Base-by-base conservation (phyloP, 2,888 invertebrate species). In the Pecten maximus region DNA sequence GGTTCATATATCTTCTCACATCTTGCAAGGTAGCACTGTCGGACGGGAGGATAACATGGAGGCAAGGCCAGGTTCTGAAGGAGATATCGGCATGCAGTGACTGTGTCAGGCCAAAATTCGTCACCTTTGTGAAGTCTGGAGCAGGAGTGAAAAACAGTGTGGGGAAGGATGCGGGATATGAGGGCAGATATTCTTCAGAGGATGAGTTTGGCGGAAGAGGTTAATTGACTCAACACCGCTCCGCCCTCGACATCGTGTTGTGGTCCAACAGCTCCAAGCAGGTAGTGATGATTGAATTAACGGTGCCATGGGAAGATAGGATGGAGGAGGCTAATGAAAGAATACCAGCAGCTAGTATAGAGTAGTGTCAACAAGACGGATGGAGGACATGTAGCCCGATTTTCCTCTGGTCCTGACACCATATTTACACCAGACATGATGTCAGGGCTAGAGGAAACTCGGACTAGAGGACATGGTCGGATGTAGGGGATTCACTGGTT, bases 181-280 rank as follows among this genome's bases (percentile, higher is more conserved):
- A 74, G 40, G 16, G 40, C 74, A 40, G 87, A 89, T 40, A 40
- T 89, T 19, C 6, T 40, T 12, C 19, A 23, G 12, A 89, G 74
- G 40, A 50, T 87, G 39, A 74, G 23, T 15, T 89, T 89, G 15
- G 28, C 86, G n/a, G 28, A 23, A 40, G 40, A 60, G 60, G 35
- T 89, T 23, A 23, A 35, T n/a, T 86, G n/a, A n/a, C n/a, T n/a
- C n/a, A 6, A 89, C 74, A 86, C 74, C 19, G n/a, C 40, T 40
- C 23, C 0, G 89, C 3, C 89, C 89, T 39, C 48, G n/a, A 89
- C 3, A 40, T 89, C 19, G 89, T 87, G 8, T n/a, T 87, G 16
- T 86, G 40, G 74, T 86, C 40, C 35, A 39, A 15, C 19, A 40
- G 40, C 10, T 35, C 0, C 2, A 89, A 86, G n/a, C 86, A 86